Evolutionary conservation across 2,888 invertebrate genomes (phyloP).

Genomic region (Hypomecis atomaria): DNA sequence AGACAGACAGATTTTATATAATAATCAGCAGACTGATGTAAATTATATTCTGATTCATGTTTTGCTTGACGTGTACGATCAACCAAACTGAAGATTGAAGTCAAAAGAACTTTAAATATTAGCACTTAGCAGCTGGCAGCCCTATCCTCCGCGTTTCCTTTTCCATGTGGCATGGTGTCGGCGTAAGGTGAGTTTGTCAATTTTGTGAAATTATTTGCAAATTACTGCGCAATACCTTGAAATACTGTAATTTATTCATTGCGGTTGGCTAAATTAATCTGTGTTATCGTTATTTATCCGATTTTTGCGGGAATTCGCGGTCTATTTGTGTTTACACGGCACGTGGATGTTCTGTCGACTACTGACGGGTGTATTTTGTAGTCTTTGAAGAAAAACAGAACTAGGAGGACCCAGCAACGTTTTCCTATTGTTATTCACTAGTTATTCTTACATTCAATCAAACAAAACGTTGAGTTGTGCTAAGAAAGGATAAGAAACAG

Average conservation of each 20-base stretch:
- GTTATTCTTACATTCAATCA: not conserved
- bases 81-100: not conserved
- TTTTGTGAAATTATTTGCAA: conserved; percentile 56
- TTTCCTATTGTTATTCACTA: not conserved
- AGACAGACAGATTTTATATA: no score
- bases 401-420: conserved; percentile 11
- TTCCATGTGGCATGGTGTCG: conserved; percentile 83
- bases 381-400: conserved; percentile 21
- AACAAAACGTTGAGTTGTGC: conserved; percentile 17
- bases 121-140: conserved; percentile 17
- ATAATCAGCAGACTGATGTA: no score
- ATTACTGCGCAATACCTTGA: conserved; percentile 47
- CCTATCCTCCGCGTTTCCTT: conserved; percentile 60
- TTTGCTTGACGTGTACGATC: no score
- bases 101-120: conserved; percentile 2
- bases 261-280: conserved; percentile 12
- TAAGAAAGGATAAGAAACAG: conserved; percentile 22
- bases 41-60: no score
- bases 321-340: conserved; percentile 32
- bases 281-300: conserved; percentile 6
- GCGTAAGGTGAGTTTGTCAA: conserved; percentile 76
- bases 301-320: not conserved
- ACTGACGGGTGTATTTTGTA: conserved; percentile 21
- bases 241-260: conserved; percentile 23
- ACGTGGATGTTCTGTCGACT: conserved; percentile 38